These are phyloP conservation scores for Dicentrarchus labrax DNA, from an alignment of 2,113 vertebrate genomes.

Conservation along the genomic window DNA sequence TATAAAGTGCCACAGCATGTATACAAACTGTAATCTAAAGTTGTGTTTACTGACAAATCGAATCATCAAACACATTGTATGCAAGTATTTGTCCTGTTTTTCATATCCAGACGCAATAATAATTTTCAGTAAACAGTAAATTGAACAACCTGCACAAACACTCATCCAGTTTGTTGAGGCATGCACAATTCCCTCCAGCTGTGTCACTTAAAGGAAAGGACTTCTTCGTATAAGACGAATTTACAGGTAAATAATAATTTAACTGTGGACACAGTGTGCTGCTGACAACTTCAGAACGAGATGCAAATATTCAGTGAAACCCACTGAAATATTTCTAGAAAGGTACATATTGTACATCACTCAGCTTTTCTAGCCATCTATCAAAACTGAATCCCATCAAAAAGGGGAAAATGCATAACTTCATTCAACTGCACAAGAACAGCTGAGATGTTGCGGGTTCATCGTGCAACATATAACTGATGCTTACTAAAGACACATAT, in stretches of 20 bases:
- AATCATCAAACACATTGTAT: slow-evolving; percentile 20
- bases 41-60: slow-evolving; percentile 28
- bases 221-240: slow-evolving; percentile 16
- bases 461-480: slow-evolving; percentile 52
- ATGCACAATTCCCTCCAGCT: not conserved
- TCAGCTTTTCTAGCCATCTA: slow-evolving; percentile 22
- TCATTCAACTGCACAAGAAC: slow-evolving; percentile 43
- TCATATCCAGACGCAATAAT: not conserved
- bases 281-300: slow-evolving; percentile 24
- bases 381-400: slow-evolving; percentile 62
- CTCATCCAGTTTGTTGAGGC: slow-evolving; percentile 12
- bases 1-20: slow-evolving; percentile 54
- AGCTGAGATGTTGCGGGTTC: slow-evolving; percentile 40
- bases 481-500: slow-evolving; percentile 46
- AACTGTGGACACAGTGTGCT: slow-evolving; percentile 27
- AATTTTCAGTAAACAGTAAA: not conserved
- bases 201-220: not conserved
- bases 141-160: slow-evolving; percentile 25
- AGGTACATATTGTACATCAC: slow-evolving; percentile 21
- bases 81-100: slow-evolving; percentile 10
- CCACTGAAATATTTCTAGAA: slow-evolving; percentile 47
- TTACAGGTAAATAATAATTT: not conserved
- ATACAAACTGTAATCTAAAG: slow-evolving; percentile 26
- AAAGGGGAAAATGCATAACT: slow-evolving; percentile 64
- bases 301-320: slow-evolving; percentile 29